Percentiles rank a stretch among this genome's conserved stretches.
phyloP scores from a whole-genome alignment of 2,888 invertebrate species.

The Anticlea derivata region DNA sequence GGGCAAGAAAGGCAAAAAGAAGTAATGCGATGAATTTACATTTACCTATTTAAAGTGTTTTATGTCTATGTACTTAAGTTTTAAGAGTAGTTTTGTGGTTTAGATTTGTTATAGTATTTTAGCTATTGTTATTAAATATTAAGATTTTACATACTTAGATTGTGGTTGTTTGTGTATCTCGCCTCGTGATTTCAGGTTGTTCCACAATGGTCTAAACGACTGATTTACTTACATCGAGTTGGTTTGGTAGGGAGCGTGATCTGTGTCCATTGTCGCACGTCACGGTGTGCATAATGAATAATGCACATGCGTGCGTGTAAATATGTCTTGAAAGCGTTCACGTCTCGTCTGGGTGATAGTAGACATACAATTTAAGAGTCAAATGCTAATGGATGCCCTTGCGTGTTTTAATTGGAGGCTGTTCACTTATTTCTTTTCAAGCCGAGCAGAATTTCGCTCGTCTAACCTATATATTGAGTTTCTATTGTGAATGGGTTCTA shows the following conservation, averaged over 20 bases:
- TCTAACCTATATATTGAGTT: too few species aligned
- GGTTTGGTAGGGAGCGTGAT: constrained; percentile 47
- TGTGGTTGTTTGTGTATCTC: constrained; percentile 8
- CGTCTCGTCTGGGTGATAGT: constrained; percentile 32
- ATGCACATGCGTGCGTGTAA: constrained; percentile 36
- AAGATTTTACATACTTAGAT: neutral
- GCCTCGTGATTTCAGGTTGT: constrained; percentile 9
- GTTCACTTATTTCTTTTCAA: neutral
- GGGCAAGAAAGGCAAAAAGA: constrained; percentile 16
- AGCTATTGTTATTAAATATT: constrained; percentile 13
- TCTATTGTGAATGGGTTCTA: too few species aligned
- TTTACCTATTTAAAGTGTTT: constrained; percentile 5
- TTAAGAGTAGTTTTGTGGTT: constrained; percentile 16
- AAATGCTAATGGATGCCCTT: constrained; percentile 37
- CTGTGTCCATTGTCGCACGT: constrained; percentile 53
- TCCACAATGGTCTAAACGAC: constrained; percentile 48
- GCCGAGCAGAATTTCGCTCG: too few species aligned
- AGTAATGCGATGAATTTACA: constrained; percentile 4
- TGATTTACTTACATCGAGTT: constrained; percentile 55
- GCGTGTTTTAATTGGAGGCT: constrained; percentile 22
- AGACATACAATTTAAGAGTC: constrained; percentile 30
- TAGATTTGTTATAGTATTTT: constrained; percentile 4
- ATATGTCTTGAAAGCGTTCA: constrained; percentile 40
- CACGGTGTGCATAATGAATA: constrained; percentile 36
- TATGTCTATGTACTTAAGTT: constrained; percentile 25